Conservation (phyloP, 2,888 invertebrate genomes). For the Drosophila koepferae region DNA sequence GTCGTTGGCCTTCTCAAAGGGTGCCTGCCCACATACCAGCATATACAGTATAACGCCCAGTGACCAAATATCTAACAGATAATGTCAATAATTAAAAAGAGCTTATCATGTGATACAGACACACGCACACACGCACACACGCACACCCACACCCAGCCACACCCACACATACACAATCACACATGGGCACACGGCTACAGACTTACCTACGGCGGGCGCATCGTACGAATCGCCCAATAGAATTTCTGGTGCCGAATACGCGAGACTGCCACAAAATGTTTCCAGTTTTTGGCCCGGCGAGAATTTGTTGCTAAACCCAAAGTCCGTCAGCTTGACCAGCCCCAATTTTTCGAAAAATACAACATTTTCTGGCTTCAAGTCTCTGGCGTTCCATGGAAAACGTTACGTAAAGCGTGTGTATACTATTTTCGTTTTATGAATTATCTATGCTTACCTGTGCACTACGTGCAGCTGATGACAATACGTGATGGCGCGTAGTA, state of each 20-base stretch:
- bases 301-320: constrained; percentile 98
- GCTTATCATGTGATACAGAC: constrained; percentile 54
- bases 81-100: constrained; percentile 53
- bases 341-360: constrained; percentile 99
- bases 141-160: constrained; percentile 1
- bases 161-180: constrained; percentile 10
- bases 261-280: constrained; percentile 99
- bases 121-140: background rate
- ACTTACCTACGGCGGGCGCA: constrained; percentile 97
- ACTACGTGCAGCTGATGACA: constrained; percentile 95
- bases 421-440: background rate
- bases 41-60: constrained; percentile 99
- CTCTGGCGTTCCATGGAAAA: constrained; percentile 86
- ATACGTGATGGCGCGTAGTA: constrained; percentile 98
- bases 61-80: constrained; percentile 95
- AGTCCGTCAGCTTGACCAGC: constrained; percentile 99
- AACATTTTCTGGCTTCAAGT: constrained; percentile 99
- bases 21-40: constrained; percentile 98
- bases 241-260: constrained; percentile 99
- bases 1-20: constrained; percentile 99
- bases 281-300: constrained; percentile 98
- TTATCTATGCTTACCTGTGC: constrained; percentile 84
- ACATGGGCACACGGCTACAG: background rate
- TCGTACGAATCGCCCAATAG: constrained; percentile 99
- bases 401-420: constrained; percentile 55